Conservation (phyloP, 53 echinoderm and acorn worm genomes). For the Patiria pectinifera region DNA sequence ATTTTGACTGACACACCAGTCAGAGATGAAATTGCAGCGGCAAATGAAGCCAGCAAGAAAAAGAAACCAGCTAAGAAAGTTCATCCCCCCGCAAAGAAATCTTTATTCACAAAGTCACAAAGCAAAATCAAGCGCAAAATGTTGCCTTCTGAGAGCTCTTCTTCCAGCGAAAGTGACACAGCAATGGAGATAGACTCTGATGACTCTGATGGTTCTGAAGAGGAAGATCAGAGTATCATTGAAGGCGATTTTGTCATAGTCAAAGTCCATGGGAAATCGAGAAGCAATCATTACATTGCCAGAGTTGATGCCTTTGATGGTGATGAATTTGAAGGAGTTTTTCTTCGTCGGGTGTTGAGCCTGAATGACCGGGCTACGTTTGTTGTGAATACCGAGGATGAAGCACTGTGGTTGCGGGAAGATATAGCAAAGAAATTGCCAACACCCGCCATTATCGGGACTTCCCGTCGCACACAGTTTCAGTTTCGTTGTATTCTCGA, state of each 20-base stretch:
- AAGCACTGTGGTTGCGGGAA: no score
- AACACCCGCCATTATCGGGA: no score
- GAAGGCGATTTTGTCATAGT: slow-evolving; percentile 66
- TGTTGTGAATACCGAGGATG: slow-evolving; percentile 21
- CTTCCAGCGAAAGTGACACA: slow-evolving; percentile 59
- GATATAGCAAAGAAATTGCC: no score
- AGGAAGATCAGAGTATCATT: slow-evolving; percentile 50
- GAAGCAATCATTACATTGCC: slow-evolving; percentile 63
- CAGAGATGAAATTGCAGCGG: no score
- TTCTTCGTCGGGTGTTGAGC: slow-evolving; percentile 57
- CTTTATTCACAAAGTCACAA: slow-evolving; percentile 46
- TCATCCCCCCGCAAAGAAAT: slow-evolving; percentile 36
- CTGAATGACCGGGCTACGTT: slow-evolving; percentile 8
- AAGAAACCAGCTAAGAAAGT: slow-evolving; percentile 40
- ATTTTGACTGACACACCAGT: no score
- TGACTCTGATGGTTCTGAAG: slow-evolving; percentile 44
- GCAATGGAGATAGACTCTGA: slow-evolving; percentile 19
- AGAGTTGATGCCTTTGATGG: slow-evolving; percentile 64
- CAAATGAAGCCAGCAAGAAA: slow-evolving; percentile 32
- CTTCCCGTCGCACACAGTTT: no score
- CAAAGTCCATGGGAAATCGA: slow-evolving; percentile 59
- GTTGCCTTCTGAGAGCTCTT: slow-evolving; percentile 49
- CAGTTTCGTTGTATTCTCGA: no score
- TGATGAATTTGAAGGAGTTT: slow-evolving; percentile 62
- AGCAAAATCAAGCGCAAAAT: slow-evolving; percentile 46